Conservation (phyloP, 2,113 vertebrate genomes). For the Buteo buteo region DNA sequence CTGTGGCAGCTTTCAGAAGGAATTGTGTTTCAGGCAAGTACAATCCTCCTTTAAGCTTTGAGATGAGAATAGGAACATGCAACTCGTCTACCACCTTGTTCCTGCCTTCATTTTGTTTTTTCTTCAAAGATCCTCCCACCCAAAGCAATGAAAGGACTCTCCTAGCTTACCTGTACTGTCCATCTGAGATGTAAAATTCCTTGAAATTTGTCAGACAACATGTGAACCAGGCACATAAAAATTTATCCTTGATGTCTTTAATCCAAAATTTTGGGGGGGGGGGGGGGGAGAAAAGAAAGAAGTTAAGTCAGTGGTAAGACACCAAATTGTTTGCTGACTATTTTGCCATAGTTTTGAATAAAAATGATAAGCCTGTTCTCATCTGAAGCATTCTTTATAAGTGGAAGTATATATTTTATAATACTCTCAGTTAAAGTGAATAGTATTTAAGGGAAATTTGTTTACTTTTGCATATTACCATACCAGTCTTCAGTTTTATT, state of each 20-base stretch:
- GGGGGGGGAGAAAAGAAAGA: neutral
- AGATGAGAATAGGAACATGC: neutral
- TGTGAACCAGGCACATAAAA: neutral
- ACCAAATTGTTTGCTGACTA: neutral
- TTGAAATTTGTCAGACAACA: neutral
- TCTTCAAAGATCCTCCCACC: neutral
- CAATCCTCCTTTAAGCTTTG: neutral
- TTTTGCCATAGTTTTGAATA: neutral
- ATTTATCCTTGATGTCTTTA: neutral
- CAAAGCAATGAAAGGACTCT: neutral
- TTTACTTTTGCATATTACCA: neutral
- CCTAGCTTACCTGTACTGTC: neutral
- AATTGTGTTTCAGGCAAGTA: neutral
- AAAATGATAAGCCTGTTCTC: neutral
- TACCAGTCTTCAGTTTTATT: neutral
- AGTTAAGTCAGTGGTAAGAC: neutral
- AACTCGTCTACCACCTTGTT: neutral
- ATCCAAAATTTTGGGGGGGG: neutral
- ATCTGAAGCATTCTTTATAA: neutral
- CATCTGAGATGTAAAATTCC: neutral
- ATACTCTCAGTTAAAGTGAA: neutral
- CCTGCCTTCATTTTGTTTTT: neutral
- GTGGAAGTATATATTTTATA: neutral
- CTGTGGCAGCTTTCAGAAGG: neutral
- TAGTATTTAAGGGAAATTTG: neutral